These are phyloP conservation scores for Coturnix japonica DNA, from an alignment of 2,113 vertebrate species.

Conservation along the genomic window DNA sequence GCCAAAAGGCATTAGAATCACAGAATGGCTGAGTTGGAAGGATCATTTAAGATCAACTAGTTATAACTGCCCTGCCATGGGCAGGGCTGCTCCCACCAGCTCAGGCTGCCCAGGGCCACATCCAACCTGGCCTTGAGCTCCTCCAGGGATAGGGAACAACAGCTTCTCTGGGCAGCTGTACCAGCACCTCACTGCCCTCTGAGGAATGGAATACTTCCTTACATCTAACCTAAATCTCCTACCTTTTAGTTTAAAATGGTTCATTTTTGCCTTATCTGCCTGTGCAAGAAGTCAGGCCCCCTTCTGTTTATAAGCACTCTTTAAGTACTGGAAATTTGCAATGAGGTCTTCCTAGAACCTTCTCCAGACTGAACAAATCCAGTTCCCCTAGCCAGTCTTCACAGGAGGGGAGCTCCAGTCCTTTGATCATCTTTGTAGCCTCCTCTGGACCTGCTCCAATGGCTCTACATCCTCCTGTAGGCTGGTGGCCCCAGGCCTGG, in stretches of 20 bases:
- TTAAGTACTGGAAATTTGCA: not conserved
- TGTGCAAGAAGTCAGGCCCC: not conserved
- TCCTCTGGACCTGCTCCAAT: not conserved
- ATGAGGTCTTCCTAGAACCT: not conserved
- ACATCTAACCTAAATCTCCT: not conserved
- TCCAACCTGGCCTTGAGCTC: not conserved
- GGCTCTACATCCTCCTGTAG: not conserved
- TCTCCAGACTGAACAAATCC: not conserved
- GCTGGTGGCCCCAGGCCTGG: not conserved
- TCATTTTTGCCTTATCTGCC: not conserved
- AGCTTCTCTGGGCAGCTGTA: not conserved
- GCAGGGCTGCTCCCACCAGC: no score
- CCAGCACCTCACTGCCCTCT: not conserved
- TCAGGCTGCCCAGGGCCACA: not conserved
- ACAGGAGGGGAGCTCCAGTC: not conserved
- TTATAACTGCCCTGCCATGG: not conserved
- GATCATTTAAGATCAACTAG: not conserved
- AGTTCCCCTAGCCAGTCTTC: not conserved
- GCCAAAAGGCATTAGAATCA: not conserved
- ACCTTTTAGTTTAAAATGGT: not conserved
- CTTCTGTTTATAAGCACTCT: not conserved
- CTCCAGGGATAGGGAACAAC: not conserved
- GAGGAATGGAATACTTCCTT: no score
- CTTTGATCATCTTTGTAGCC: not conserved
- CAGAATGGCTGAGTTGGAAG: not conserved